phyloP scores from a whole-genome alignment of 2,113 vertebrate genomes.

The Pygoscelis antarcticus region DNA sequence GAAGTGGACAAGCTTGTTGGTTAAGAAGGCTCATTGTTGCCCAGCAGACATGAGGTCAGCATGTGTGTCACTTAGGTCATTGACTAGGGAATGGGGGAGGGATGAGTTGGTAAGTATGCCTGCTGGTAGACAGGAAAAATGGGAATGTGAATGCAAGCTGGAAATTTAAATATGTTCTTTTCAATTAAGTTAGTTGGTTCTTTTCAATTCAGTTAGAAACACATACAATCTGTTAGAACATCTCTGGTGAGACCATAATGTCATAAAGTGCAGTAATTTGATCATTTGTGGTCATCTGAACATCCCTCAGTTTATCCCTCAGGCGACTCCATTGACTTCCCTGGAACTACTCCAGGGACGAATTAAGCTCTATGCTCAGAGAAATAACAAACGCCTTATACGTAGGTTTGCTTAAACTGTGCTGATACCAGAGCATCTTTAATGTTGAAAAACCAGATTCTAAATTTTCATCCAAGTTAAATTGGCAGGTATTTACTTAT shows the following conservation, averaged over 20 bases:
- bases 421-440: background rate
- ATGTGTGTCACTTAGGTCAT: too few relatives aligned
- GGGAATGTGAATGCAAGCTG: background rate
- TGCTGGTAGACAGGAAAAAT: background rate
- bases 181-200: background rate
- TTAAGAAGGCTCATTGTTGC: background rate
- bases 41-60: background rate
- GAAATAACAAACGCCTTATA: background rate
- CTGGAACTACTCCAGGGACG: background rate
- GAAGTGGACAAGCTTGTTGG: background rate
- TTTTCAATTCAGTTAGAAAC: constrained; percentile 10
- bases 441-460: background rate
- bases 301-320: background rate
- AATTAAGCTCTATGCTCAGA: background rate
- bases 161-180: background rate
- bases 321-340: background rate
- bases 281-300: background rate
- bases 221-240: background rate
- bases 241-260: constrained; percentile 8
- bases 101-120: accelerated
- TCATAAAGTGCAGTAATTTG: constrained; percentile 20
- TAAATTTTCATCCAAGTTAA: background rate
- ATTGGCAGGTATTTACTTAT: background rate
- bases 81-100: background rate
- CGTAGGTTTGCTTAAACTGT: accelerated